phyloP scores from a whole-genome alignment of 2,797 vertebrate genomes.

The Chrosomus eos region DNA sequence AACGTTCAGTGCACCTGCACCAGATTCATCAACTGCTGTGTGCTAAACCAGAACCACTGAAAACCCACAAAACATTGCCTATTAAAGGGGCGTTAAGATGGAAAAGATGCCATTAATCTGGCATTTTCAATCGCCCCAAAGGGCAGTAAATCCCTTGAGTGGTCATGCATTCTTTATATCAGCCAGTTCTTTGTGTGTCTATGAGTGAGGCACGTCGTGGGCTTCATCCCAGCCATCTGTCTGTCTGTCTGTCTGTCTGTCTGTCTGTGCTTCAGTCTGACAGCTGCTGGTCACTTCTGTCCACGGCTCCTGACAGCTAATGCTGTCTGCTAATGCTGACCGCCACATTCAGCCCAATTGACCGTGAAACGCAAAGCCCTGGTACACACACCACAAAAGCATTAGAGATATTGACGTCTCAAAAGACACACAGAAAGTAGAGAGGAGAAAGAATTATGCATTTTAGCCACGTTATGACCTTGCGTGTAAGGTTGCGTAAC shows the following conservation, averaged over 20 bases:
- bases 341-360: conserved; percentile 1
- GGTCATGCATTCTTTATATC: conserved; percentile 20
- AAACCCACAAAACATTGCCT: neutral
- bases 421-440: neutral
- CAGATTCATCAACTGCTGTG: neutral
- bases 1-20: neutral
- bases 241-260: conserved; percentile 47
- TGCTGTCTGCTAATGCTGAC: conserved; percentile 10
- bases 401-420: neutral
- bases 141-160: conserved; percentile 1
- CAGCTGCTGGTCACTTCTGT: conserved; percentile 53
- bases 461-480: neutral
- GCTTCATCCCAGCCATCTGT: conserved; percentile 54
- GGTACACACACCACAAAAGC: neutral
- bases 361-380: conserved; percentile 3
- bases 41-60: neutral
- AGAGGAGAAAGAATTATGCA: neutral
- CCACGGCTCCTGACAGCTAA: conserved; percentile 32
- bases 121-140: neutral
- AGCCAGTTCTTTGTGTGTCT: neutral
- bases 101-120: neutral
- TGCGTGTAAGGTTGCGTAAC: neutral
- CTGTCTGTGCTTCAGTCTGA: conserved; percentile 34
- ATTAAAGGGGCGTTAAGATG: conserved; percentile 10
- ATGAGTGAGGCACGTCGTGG: conserved; percentile 1